These are phyloP conservation scores for Gobius niger DNA, from an alignment of 2,113 vertebrate species.

Conservation along the genomic window DNA sequence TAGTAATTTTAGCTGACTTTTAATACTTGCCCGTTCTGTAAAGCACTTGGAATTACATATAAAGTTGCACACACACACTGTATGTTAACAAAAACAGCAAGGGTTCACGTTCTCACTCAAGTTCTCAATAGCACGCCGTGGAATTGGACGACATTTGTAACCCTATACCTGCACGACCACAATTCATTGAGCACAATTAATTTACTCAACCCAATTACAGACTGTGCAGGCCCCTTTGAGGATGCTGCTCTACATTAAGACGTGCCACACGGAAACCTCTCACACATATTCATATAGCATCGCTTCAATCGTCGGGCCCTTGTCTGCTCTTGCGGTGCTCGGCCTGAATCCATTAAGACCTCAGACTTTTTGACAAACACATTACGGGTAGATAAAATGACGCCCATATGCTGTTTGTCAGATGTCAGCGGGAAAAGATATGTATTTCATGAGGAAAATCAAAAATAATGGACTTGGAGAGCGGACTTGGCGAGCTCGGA, in stretches of 20 bases:
- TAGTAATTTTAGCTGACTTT: too few species aligned
- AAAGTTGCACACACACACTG: too few species aligned
- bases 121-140: too few species aligned
- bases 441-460: slow-evolving; percentile 86
- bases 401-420: slow-evolving; percentile 89
- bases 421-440: slow-evolving; percentile 83
- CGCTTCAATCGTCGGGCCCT: slow-evolving; percentile 72
- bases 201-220: slow-evolving; percentile 40
- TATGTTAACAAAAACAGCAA: too few species aligned
- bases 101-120: too few species aligned
- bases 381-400: slow-evolving; percentile 85
- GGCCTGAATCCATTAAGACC: slow-evolving; percentile 81
- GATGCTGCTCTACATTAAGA: slow-evolving; percentile 37
- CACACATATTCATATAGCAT: slow-evolving; percentile 54
- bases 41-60: too few species aligned
- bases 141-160: too few species aligned
- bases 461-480: slow-evolving; percentile 86
- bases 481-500: slow-evolving; percentile 66
- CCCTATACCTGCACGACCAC: background rate
- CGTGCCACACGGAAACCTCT: slow-evolving; percentile 17
- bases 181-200: slow-evolving; percentile 46
- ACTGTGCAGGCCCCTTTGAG: slow-evolving; percentile 38
- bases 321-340: slow-evolving; percentile 50
- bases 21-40: too few species aligned
- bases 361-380: slow-evolving; percentile 83